A percentile compares a stretch with the other conserved stretches of the same genome.
phyloP scores from a whole-genome alignment of 2,797 vertebrate genomes.

The Hyperoplus lanceolatus region DNA sequence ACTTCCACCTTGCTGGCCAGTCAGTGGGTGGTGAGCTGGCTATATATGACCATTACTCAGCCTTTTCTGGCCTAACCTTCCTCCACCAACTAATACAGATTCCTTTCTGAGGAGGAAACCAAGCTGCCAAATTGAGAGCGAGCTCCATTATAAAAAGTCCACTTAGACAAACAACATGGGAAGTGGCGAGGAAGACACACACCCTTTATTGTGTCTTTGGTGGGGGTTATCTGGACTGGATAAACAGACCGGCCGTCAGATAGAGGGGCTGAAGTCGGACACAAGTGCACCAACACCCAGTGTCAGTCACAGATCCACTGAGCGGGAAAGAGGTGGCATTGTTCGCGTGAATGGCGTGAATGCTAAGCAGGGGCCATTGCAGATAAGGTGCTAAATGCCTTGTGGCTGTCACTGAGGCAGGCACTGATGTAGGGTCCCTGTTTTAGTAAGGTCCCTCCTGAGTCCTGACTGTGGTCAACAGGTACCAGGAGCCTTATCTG shows the following conservation, averaged over 20 bases:
- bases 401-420: constrained; percentile 81
- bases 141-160: constrained; percentile 87
- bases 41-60: constrained; percentile 67
- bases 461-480: constrained; percentile 79
- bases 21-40: constrained; percentile 43
- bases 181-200: constrained; percentile 87
- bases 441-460: constrained; percentile 70
- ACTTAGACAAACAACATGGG: constrained; percentile 90
- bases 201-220: constrained; percentile 90
- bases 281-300: constrained; percentile 88
- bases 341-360: constrained; percentile 87
- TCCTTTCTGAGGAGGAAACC: constrained; percentile 83
- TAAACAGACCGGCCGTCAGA: constrained; percentile 80
- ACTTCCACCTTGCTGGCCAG: constrained; percentile 67
- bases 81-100: constrained; percentile 60
- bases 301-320: constrained; percentile 85
- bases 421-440: constrained; percentile 82
- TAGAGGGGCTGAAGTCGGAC: constrained; percentile 82
- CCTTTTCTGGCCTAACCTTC: constrained; percentile 46
- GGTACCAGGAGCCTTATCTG: constrained; percentile 85
- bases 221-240: constrained; percentile 82
- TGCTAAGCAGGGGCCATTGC: constrained; percentile 83
- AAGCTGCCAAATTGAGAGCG: constrained; percentile 80
- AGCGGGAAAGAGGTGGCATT: constrained; percentile 86
- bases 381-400: constrained; percentile 87